Percentiles rank a stretch among this genome's conserved stretches.
Evolutionary conservation across 2,888 invertebrate genomes (phyloP).

Genomic region (Corythucha ciliata): DNA sequence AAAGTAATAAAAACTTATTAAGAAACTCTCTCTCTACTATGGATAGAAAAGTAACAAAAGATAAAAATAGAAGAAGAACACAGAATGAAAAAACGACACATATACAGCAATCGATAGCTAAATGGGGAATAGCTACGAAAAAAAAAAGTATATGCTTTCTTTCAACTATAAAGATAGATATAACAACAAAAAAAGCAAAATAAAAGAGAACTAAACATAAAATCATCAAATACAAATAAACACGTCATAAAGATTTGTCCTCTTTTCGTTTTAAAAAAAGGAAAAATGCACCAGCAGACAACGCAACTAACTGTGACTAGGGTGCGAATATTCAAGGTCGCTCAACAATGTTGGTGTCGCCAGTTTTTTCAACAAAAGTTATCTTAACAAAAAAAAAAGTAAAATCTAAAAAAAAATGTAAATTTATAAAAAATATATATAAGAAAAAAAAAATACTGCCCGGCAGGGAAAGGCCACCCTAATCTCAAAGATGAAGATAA

Average conservation of each 20-base stretch:
- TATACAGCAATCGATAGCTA: constrained; percentile 8
- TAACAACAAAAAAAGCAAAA: constrained; percentile 33
- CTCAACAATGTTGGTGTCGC: constrained; percentile 35
- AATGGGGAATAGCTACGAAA: constrained; percentile 25
- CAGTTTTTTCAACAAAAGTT: constrained; percentile 31
- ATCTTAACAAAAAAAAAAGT: constrained; percentile 32
- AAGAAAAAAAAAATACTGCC: constrained; percentile 27
- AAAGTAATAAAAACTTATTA: neutral
- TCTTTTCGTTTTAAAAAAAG: constrained; percentile 28
- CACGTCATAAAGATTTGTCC: constrained; percentile 34
- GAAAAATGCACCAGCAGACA: constrained; percentile 33
- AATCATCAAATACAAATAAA: constrained; percentile 33
- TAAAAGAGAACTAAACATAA: constrained; percentile 33
- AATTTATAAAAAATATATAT: constrained; percentile 30
- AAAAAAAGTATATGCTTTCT: constrained; percentile 24
- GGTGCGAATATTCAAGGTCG: constrained; percentile 31
- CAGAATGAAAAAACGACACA: constrained; percentile 20
- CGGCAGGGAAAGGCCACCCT: constrained; percentile 16
- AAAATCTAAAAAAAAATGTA: constrained; percentile 29
- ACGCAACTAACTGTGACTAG: constrained; percentile 35
- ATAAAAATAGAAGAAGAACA: constrained; percentile 13
- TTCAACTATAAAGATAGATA: constrained; percentile 32
- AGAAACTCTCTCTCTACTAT: neutral
- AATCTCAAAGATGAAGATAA: constrained; percentile 14
- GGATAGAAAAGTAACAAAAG: constrained; percentile 8